phyloP scores from a whole-genome alignment of 2,797 vertebrate genomes.

The Pelochelys cantorii region DNA sequence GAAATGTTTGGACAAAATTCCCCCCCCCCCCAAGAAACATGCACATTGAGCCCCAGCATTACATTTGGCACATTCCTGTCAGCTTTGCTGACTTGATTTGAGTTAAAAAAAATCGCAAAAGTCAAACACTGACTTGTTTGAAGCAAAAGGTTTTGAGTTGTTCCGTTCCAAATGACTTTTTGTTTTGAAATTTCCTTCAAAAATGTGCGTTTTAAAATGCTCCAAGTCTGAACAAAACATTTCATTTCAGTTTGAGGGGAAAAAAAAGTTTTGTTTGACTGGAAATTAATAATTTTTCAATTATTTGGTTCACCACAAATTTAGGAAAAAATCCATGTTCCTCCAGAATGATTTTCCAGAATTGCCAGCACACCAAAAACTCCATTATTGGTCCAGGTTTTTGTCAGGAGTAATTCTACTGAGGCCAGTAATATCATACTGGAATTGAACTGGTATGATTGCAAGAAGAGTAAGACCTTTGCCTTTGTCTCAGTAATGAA shows the following conservation, averaged over 20 bases:
- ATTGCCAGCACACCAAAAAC: background rate
- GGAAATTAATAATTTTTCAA: background rate
- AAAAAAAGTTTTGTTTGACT: background rate
- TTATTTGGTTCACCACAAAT: background rate
- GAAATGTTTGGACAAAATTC: background rate
- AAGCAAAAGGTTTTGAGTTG: background rate
- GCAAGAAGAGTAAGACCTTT: background rate
- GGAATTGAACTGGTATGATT: background rate
- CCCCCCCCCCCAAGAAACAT: background rate
- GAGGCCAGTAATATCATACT: background rate
- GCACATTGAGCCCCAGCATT: background rate
- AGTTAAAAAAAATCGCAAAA: background rate
- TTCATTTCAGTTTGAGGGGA: background rate
- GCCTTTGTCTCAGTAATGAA: background rate
- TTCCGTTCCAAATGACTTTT: background rate
- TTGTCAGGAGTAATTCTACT: background rate
- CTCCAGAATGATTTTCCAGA: background rate
- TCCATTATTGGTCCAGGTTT: background rate
- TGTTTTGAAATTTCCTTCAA: background rate
- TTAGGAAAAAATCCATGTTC: background rate
- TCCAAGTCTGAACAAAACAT: background rate
- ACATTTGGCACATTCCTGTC: background rate
- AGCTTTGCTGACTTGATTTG: background rate
- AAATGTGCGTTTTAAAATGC: background rate
- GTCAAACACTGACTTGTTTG: background rate